Percentiles rank a stretch among this genome's conserved stretches.
Evolutionary conservation across 2,797 vertebrate genomes (phyloP).

Genomic region (Alosa sapidissima): DNA sequence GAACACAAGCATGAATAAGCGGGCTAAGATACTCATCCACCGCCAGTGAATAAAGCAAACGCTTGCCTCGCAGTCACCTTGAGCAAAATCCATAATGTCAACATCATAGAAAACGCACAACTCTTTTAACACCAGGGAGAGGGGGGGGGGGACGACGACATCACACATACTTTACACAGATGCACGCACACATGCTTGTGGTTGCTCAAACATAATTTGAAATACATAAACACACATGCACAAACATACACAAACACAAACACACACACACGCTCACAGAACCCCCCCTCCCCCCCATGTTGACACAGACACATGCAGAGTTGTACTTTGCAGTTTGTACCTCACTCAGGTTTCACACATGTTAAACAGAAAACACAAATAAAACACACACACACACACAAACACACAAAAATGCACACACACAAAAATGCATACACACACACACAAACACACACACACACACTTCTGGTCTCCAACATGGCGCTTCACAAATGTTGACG

Average conservation of each 20-base stretch:
- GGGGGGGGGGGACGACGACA: neutral
- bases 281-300: neutral
- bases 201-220: neutral
- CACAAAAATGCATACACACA: neutral
- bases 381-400: neutral
- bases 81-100: constrained; percentile 11
- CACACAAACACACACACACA: neutral
- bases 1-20: neutral
- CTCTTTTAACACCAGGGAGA: neutral
- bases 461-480: constrained; percentile 3
- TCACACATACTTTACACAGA: neutral
- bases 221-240: neutral
- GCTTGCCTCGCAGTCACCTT: constrained; percentile 1
- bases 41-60: neutral
- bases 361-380: neutral
- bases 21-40: neutral
- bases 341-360: neutral
- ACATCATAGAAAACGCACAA: neutral
- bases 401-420: neutral
- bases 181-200: neutral
- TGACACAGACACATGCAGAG: neutral
- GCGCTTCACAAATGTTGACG: neutral
- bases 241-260: neutral
- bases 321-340: neutral
- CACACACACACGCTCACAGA: neutral